Evolutionary conservation across 1,140 invertebrate species (phyloP).

Genomic region (Artemia franciscana): DNA sequence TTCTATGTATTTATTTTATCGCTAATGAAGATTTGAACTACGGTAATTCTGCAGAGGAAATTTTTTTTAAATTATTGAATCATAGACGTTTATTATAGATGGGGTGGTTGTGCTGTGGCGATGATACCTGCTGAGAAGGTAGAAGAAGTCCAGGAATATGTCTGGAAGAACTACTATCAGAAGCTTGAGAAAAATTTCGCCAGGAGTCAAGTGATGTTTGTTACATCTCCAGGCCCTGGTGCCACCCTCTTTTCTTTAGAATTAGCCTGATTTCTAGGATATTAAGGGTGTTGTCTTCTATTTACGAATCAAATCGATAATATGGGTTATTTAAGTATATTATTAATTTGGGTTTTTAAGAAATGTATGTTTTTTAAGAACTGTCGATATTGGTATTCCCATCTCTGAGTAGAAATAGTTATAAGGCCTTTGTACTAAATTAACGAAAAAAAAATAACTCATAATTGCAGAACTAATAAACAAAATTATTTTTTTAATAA

Average conservation of each 20-base stretch:
- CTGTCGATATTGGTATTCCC: no score
- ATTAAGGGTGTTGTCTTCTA: no score
- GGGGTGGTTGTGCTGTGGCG: not conserved
- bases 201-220: not conserved
- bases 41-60: not conserved
- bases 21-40: not conserved
- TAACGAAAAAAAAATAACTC: no score
- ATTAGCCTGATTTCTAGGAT: no score
- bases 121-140: not conserved
- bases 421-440: no score
- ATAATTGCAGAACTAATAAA: no score
- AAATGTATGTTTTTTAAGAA: no score
- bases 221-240: not conserved
- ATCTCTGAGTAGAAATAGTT: no score
- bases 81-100: not conserved
- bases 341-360: no score
- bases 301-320: no score
- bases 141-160: not conserved
- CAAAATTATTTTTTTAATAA: no score
- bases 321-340: no score
- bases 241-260: not conserved
- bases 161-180: not conserved
- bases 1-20: not conserved
- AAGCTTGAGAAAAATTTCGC: not conserved
- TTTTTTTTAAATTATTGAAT: not conserved